Conservation (phyloP, 2,888 invertebrate species). For the Ophion obscuratus region DNA sequence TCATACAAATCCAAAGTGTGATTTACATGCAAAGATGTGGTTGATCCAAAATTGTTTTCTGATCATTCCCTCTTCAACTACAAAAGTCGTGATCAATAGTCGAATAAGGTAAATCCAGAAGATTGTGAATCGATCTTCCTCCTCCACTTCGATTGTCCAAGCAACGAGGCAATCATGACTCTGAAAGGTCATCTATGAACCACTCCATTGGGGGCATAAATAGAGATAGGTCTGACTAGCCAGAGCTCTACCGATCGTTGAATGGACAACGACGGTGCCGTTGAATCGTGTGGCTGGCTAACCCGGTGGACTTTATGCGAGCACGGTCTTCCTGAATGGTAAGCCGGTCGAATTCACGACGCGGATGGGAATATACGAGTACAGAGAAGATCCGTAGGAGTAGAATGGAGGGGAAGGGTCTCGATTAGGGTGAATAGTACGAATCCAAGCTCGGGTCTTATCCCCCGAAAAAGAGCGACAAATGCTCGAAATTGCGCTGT, state of each 20-base stretch:
- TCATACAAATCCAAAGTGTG: too few species aligned
- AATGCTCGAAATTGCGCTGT: constrained; percentile 66
- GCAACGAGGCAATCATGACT: too few species aligned
- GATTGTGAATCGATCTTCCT: too few species aligned
- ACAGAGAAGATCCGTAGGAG: not conserved
- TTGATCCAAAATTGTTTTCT: too few species aligned
- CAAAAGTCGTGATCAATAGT: too few species aligned
- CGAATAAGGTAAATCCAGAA: too few species aligned
- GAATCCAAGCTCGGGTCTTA: constrained; percentile 54
- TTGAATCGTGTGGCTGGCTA: not conserved
- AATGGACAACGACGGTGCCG: not conserved
- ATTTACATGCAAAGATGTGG: too few species aligned
- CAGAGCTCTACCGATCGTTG: not conserved
- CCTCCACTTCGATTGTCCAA: too few species aligned
- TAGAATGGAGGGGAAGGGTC: constrained; percentile 36
- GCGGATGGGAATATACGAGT: not conserved
- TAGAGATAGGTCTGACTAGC: too few species aligned
- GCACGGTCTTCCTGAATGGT: not conserved
- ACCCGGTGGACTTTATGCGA: not conserved
- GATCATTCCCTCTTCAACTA: too few species aligned
- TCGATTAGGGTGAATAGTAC: constrained; percentile 67
- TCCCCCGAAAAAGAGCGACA: constrained; percentile 52
- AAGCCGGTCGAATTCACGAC: constrained; percentile 1
- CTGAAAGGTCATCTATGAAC: too few species aligned
- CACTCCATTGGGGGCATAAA: too few species aligned